Evolutionary conservation across 2,888 invertebrate species (phyloP).

Genomic region (Cerastis rubricosa): DNA sequence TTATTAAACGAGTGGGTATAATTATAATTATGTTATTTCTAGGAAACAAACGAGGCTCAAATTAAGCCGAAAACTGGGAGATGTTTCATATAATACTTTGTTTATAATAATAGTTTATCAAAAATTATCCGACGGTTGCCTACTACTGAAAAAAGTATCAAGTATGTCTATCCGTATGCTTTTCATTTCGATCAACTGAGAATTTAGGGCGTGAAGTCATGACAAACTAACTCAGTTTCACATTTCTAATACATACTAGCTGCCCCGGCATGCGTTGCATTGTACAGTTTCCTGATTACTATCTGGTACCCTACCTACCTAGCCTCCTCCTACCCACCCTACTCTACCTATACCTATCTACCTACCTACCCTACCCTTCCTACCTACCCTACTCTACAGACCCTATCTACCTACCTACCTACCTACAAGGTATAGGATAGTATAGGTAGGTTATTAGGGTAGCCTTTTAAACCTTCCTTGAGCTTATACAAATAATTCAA

Average conservation of each 20-base stretch:
- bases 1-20: neutral
- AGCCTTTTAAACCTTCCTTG: too few species aligned
- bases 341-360: too few species aligned
- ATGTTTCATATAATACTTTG: neutral
- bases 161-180: neutral
- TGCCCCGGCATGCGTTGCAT: too few species aligned
- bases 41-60: neutral
- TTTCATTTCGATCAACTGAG: neutral
- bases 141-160: neutral
- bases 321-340: too few species aligned
- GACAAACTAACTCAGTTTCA: neutral
- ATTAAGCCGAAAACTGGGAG: slow-evolving; percentile 1
- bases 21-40: neutral
- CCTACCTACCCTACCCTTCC: too few species aligned
- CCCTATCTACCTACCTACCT: too few species aligned
- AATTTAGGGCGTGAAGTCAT: neutral
- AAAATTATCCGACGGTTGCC: neutral
- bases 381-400: too few species aligned
- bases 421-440: too few species aligned
- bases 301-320: too few species aligned
- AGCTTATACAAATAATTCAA: too few species aligned
- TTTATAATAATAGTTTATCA: neutral
- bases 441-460: too few species aligned
- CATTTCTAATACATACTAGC: neutral
- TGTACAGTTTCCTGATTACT: too few species aligned